Evolutionary conservation across 1,140 invertebrate species (phyloP), one percentile per base, ranked within the genome.

Genomic region (Drosophila ironensis): DNA sequence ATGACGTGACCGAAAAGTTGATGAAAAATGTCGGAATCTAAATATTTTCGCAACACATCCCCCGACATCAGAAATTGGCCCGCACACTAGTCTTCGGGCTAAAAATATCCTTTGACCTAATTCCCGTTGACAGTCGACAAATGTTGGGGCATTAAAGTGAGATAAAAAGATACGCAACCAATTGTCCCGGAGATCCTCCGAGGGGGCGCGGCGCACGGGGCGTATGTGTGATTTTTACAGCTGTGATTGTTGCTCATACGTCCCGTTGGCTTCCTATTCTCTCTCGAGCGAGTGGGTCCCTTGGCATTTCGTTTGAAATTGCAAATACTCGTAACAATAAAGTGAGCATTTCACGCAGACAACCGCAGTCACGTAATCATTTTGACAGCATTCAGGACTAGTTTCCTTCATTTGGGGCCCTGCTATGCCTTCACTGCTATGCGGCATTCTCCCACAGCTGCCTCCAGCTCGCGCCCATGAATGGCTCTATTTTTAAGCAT

Each of bases 41-140:
- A 71, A 71, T 71, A 71, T 71, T 71, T 64, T 63, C 7, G 53
- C 57, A 61, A 46, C 28, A 35, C 28, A 46, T 17, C 19, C n/a
- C n/a, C n/a, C 20, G 42, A 35, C 17, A 24, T n/a, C 61, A 30
- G 33, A 44, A 37, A 61, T 71, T 54, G 56, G 50, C 60, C 42
- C 33, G 11, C 33, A 19, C 41, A 57, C 51, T 60, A 57, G 37
- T 35, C 19, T 46, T 57, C 2, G 0, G 20, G 45, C 78, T 84
- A 84, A 86, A 84, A 84, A 84, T 84, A 84, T 75, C 44, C 80
- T 57, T 71, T 84, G 80, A 86, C 80, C 80, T 67, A 86, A 87
- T 80, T 86, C 70, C 42, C 50, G 81, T 41, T 86, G 80, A 81
- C 77, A 81, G 76, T 70, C 63, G 51, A 86, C 78, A 82, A 78